phyloP scores from a whole-genome alignment of 2,888 invertebrate genomes.

The Masnerella sp. region DNA sequence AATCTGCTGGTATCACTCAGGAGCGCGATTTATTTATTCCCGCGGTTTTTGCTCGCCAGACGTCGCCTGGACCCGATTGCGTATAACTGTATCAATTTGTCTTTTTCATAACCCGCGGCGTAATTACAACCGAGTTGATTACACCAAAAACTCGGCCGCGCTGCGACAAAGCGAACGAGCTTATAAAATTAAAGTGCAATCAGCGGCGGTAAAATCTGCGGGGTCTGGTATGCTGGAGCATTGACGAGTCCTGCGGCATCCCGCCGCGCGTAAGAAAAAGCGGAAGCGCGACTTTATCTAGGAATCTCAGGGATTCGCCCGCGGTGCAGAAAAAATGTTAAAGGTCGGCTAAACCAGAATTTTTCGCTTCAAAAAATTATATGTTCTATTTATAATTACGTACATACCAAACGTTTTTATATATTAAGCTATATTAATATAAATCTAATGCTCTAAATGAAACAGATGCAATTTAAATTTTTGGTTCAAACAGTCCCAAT shows the following conservation, averaged over 20 bases:
- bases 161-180: conserved; percentile 38
- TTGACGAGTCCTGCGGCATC: conserved; percentile 31
- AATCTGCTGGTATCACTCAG: neutral
- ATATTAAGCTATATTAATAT: too few species aligned
- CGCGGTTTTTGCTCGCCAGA: neutral
- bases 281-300: conserved; percentile 49
- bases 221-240: conserved; percentile 20
- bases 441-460: too few species aligned
- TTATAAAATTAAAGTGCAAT: conserved; percentile 47
- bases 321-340: conserved; percentile 41
- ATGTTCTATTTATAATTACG: too few species aligned
- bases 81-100: conserved; percentile 36
- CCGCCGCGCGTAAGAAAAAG: conserved; percentile 35
- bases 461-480: too few species aligned
- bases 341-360: too few species aligned
- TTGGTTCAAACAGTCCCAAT: too few species aligned
- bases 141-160: conserved; percentile 26
- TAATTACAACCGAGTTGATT: conserved; percentile 35
- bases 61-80: neutral
- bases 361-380: too few species aligned
- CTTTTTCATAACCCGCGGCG: conserved; percentile 17
- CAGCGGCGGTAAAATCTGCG: conserved; percentile 8
- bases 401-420: too few species aligned
- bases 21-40: neutral
- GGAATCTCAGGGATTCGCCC: conserved; percentile 34